A percentile compares a stretch with the other conserved stretches of the same genome.
Evolutionary conservation across 2,113 vertebrate species (phyloP).

Genomic region (Oostethus manadensis): DNA sequence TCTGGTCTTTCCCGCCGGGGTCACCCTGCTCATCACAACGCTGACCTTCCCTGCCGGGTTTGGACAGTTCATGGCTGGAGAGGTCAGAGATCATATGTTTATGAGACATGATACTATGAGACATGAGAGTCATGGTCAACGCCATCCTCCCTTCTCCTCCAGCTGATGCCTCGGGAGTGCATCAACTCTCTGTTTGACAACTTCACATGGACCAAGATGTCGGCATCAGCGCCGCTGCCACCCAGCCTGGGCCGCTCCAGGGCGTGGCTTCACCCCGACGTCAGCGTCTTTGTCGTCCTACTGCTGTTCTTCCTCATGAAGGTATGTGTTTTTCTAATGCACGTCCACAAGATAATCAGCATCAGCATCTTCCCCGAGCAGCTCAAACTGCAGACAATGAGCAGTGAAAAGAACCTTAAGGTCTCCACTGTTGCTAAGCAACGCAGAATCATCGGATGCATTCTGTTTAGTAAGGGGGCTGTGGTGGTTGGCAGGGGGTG

Average conservation of each 20-base stretch:
- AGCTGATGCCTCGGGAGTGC: conserved; percentile 93
- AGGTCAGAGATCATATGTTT: conserved; percentile 73
- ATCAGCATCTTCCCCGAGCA: background rate
- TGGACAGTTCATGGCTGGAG: conserved; percentile 97
- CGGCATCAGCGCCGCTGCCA: conserved; percentile 43
- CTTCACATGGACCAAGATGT: conserved; percentile 86
- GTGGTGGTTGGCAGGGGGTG: too few species aligned
- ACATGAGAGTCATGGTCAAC: too few species aligned
- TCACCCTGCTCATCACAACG: conserved; percentile 86
- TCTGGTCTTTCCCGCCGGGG: conserved; percentile 81
- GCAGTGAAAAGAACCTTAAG: background rate
- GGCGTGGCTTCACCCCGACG: conserved; percentile 85
- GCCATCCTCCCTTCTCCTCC: background rate
- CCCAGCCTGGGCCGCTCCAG: conserved; percentile 78
- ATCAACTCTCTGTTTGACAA: conserved; percentile 94
- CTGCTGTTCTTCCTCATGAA: conserved; percentile 91
- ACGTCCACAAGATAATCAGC: background rate
- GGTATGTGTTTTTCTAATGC: conserved; percentile 61
- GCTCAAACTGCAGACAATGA: background rate
- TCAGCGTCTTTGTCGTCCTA: conserved; percentile 83
- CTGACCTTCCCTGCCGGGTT: conserved; percentile 89
- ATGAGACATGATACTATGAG: too few species aligned
- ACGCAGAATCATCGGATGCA: conserved; percentile 4
- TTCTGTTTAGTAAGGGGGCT: background rate
- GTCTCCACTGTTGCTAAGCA: conserved; percentile 15